These are phyloP conservation scores for Hemibagrus wyckioides DNA, from an alignment of 2,113 vertebrate species.

Conservation along the genomic window DNA sequence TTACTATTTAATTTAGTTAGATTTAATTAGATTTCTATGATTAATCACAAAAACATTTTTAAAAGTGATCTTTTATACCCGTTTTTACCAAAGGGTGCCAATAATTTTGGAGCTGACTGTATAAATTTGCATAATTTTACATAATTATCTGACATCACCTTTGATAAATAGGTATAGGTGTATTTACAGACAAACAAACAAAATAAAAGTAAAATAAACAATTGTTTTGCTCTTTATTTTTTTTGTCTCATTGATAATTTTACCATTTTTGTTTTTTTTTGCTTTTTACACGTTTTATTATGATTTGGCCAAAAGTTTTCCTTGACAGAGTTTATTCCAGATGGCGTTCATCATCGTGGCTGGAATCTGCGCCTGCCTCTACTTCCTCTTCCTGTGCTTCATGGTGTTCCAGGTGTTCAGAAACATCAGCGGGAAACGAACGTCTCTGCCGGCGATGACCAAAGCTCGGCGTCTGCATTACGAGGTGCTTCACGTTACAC, in stretches of 20 bases:
- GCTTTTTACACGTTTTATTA: not conserved
- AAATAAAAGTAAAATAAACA: not conserved
- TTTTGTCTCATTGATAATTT: not conserved
- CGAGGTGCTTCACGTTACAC: slow-evolving; percentile 71
- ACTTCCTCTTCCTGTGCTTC: slow-evolving; percentile 97
- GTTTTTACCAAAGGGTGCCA: not conserved
- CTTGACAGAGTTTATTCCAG: slow-evolving; percentile 71
- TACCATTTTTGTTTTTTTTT: not conserved
- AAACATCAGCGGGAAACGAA: slow-evolving; percentile 93
- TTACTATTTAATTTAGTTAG: no score
- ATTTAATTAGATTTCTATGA: not conserved
- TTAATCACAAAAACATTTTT: not conserved
- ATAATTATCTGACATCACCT: no score
- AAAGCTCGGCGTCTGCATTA: slow-evolving; percentile 93
- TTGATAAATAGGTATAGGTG: no score
- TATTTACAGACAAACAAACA: not conserved
- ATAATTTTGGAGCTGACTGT: not conserved
- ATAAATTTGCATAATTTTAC: not conserved
- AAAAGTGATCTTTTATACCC: not conserved
- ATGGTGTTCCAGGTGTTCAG: slow-evolving; percentile 98
- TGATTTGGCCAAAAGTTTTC: slow-evolving; percentile 13
- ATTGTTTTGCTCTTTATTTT: not conserved
- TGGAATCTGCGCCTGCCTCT: slow-evolving; percentile 95
- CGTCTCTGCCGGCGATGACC: slow-evolving; percentile 91
- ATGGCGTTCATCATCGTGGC: slow-evolving; percentile 98